Base-by-base conservation (phyloP, 2,113 vertebrate genomes). In the Microcebus ravelobensis region DNA sequence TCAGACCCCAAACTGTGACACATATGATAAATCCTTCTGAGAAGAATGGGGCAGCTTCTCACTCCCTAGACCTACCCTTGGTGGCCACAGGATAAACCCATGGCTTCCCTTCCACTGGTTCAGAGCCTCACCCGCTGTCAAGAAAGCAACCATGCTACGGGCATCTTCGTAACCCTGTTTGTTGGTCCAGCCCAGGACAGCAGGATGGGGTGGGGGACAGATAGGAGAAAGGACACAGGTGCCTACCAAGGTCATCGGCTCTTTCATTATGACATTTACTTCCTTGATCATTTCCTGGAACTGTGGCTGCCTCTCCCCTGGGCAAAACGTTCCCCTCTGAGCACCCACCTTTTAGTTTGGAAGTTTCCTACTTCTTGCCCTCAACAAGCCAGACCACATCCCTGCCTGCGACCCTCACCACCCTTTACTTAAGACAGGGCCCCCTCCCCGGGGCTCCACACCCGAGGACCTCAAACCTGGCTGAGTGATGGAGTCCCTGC, bases 131-230 rank as follows among this genome's bases (percentile, higher is more conserved):
- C 36, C 23, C 15, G 1, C 55, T 34, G 81, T 59, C 63, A 55
- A 45, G 31, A 80, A 1, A 29, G 55, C 45, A n/a, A 34, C 17
- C 31, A 3, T 0, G 7, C 10, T 10, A 21, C 13, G 7, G 36
- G 7, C 17, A 23, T 14, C 45, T 52, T 55, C 8, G 11, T 2
- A 45, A 57, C 20, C n/a, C 36, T 21, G 70, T 65, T 11, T 21
- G 70, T 65, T 11, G 55, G 70, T 21, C 61, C 23, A 29, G 55
- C 63, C 21, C 6, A 39, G 71, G 82, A 45, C 31, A 81, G 45
- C 1, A 20, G 73, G 36, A 27, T 17, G 45, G 25, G 45, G 0
- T 6, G n/a, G 9, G 39, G 65, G 11, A 17, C 5, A 55, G 52
- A 55, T 8, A 27, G 61, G 61, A 63, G 61, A 63, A 63, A 82